Percentiles rank a stretch among this genome's conserved stretches.
Evolutionary conservation across 1,140 invertebrate species (phyloP).

Genomic region (Lordiphosa collinella): DNA sequence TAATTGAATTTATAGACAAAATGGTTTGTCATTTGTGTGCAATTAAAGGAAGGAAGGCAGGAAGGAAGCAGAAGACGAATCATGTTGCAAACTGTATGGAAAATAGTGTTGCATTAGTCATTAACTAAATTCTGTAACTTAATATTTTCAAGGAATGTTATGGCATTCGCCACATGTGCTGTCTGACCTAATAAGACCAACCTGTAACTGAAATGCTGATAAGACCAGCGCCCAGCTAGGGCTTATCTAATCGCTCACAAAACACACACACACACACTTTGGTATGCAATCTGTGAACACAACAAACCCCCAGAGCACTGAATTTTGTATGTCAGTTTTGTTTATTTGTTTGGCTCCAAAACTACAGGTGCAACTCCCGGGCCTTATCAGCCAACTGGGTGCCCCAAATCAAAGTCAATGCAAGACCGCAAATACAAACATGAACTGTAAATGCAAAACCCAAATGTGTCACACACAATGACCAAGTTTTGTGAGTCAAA

Average conservation of each 20-base stretch:
- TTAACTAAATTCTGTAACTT: conserved; percentile 28
- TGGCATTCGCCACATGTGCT: conserved; percentile 33
- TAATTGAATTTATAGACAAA: conserved; percentile 42
- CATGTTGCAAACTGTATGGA: background rate
- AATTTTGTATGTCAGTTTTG: too few species aligned
- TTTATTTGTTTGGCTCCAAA: too few species aligned
- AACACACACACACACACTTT: conserved; percentile 25
- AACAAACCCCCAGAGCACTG: conserved; percentile 11
- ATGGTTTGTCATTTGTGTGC: background rate
- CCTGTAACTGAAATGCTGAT: conserved; percentile 41
- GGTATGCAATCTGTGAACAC: too few species aligned
- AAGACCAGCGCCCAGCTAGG: conserved; percentile 26
- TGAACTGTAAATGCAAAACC: too few species aligned
- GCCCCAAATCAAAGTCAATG: too few species aligned
- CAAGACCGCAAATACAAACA: too few species aligned
- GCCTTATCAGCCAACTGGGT: too few species aligned
- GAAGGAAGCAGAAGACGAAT: too few species aligned
- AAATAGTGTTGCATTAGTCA: conserved; percentile 43
- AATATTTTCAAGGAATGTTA: conserved; percentile 22
- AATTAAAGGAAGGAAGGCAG: too few species aligned
- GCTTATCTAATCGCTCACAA: conserved; percentile 59
- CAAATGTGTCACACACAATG: too few species aligned
- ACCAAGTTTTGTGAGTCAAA: too few species aligned
- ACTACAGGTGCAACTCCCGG: too few species aligned
- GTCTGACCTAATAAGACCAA: conserved; percentile 34